phyloP scores from a whole-genome alignment of 2,888 invertebrate species.

The Drosophila diplacantha region DNA sequence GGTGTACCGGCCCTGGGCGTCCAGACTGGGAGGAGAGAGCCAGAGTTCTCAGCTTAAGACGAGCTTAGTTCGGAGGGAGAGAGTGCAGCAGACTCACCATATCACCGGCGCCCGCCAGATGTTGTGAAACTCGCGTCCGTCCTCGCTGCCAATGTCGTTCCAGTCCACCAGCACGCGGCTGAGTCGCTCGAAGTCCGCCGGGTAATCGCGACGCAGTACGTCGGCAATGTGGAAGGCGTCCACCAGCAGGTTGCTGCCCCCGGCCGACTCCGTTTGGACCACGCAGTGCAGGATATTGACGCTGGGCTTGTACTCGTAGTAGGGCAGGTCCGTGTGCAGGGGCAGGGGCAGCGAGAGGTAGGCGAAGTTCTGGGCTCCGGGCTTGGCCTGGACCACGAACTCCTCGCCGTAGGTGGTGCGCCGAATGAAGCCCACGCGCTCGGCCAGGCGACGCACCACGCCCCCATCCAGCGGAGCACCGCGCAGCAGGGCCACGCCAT shows the following conservation, averaged over 20 bases:
- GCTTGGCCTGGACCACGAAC: conserved; percentile 83
- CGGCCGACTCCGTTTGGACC: conserved; percentile 81
- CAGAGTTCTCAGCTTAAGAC: not conserved
- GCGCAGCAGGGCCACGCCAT: conserved; percentile 83
- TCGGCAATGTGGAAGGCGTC: conserved; percentile 84
- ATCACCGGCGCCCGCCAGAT: conserved; percentile 83
- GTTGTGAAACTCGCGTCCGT: conserved; percentile 82
- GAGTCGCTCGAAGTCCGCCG: conserved; percentile 80
- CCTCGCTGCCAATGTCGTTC: conserved; percentile 84
- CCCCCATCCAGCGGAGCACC: conserved; percentile 80
- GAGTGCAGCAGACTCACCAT: too few species aligned
- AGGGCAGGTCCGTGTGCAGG: conserved; percentile 87
- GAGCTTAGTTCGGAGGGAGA: too few species aligned
- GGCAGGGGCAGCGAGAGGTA: conserved; percentile 84
- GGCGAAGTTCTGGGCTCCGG: conserved; percentile 85
- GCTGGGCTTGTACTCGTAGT: conserved; percentile 87
- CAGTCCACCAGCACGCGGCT: conserved; percentile 83
- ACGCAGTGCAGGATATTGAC: conserved; percentile 86
- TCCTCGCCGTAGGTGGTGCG: conserved; percentile 86
- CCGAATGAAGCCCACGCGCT: conserved; percentile 83
- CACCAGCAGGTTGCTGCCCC: conserved; percentile 84
- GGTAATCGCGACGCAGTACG: conserved; percentile 80
- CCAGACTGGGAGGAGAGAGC: conserved; percentile 57
- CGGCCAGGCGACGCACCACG: conserved; percentile 81
- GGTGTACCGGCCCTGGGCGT: conserved; percentile 79